These are phyloP conservation scores for Carassius auratus DNA, from an alignment of 2,113 vertebrate genomes.

Conservation along the genomic window DNA sequence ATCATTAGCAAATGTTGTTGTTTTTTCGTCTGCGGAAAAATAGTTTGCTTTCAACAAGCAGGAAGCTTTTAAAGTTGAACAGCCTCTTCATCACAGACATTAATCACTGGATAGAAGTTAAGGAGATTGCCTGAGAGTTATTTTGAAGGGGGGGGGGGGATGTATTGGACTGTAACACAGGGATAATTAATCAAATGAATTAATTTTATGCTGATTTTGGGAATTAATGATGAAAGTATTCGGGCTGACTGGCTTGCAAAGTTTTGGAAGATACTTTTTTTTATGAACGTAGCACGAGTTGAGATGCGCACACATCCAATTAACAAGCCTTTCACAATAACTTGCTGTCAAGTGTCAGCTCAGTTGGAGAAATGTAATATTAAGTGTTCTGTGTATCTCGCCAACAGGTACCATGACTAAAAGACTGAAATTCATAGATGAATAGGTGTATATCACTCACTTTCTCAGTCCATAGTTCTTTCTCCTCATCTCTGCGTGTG, in stretches of 20 bases:
- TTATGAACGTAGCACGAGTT: slow-evolving; percentile 10
- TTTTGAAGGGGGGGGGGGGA: background rate
- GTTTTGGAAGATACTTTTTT: slow-evolving; percentile 28
- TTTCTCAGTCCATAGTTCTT: background rate
- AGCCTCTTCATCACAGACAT: slow-evolving; percentile 49
- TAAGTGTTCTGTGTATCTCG: slow-evolving; percentile 73
- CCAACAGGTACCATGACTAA: slow-evolving; percentile 65
- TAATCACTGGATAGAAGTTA: slow-evolving; percentile 50
- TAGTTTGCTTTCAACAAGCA: slow-evolving; percentile 46
- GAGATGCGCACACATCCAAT: slow-evolving; percentile 49
- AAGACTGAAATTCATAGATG: slow-evolving; percentile 56
- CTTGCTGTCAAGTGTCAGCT: slow-evolving; percentile 72
- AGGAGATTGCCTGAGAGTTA: slow-evolving; percentile 45
- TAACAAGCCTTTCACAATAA: slow-evolving; percentile 69
- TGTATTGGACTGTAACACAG: background rate
- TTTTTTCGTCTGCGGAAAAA: slow-evolving; percentile 40
- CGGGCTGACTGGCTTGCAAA: slow-evolving; percentile 42
- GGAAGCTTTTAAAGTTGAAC: slow-evolving; percentile 53
- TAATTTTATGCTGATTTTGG: slow-evolving; percentile 54
- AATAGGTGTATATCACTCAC: slow-evolving; percentile 60
- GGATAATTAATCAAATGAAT: slow-evolving; percentile 57
- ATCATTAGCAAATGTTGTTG: slow-evolving; percentile 41
- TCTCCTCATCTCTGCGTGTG: background rate
- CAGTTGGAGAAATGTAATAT: slow-evolving; percentile 74
- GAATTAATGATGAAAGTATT: slow-evolving; percentile 38